Evolutionary conservation across 2,113 vertebrate species (phyloP), one percentile per base, ranked within the genome.

Genomic region (Oncorhynchus nerka): DNA sequence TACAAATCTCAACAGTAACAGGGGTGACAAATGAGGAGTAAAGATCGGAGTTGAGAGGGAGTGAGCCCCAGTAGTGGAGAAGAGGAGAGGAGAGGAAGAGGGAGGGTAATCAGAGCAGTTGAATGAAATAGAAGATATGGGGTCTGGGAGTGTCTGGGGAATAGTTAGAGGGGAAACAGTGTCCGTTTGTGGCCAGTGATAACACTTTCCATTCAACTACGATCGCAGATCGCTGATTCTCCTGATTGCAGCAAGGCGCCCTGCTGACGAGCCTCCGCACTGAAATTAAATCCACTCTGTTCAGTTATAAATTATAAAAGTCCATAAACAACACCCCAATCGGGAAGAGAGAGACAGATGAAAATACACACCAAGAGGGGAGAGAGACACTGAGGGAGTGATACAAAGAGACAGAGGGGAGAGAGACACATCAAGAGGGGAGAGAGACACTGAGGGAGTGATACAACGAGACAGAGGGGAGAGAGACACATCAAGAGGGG

Each of bases 221-320:
- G 89, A 94, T 95, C 94, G 93, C 94, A 94, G 94, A 93, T 95
- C 94, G 95, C 94, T 95, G 94, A 96, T 96, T 95, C 95, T 94
- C 95, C 96, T 96, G 95, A 96, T 95, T 96, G 95, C 95, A 93
- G 94, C 92, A 94, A 95, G 95, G 95, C 95, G 95, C 95, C 95
- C 95, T 92, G 94, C 94, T 96, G 95, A 94, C 95, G 95, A 96
- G 95, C 92, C 94, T 94, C 94, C 93, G 94, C 91, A 82, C 93
- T 95, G 94, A 96, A 97, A 97, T 96, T 95, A 96, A 96, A 96
- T 96, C 95, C 95, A 96, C 95, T 97, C 94, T 95, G 94, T 94
- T 96, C 94, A 96, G 95, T 96, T 97, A 97, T 96, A 96, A 96
- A 96, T 96, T 96, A 96, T 96, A 95, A 96, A 95, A 94, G 94